Percentiles rank a stretch among this genome's conserved stretches.
Evolutionary conservation across 1,140 invertebrate species (phyloP).

Genomic region (Rhyacophila brunnea): DNA sequence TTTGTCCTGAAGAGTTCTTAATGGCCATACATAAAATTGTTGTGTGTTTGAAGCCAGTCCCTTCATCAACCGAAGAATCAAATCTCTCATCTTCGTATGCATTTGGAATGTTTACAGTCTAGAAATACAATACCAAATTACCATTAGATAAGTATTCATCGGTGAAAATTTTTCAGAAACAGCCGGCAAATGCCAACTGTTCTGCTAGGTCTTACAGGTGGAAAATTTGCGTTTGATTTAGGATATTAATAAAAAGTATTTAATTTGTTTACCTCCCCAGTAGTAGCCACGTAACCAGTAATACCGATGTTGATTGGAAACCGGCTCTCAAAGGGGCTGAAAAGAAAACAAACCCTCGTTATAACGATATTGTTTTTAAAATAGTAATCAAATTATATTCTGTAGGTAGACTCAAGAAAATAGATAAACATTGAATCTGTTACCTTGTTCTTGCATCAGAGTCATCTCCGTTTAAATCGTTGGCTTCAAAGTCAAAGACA

Average conservation of each 20-base stretch:
- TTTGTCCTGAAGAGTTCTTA: conserved; percentile 82
- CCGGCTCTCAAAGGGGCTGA: conserved; percentile 81
- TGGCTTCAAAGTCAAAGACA: conserved; percentile 88
- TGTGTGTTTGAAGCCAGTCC: conserved; percentile 74
- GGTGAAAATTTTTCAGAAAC: too few species aligned
- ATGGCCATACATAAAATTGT: conserved; percentile 92
- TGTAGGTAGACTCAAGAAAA: too few species aligned
- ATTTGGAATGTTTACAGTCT: conserved; percentile 86
- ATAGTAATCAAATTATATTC: too few species aligned
- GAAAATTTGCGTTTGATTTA: too few species aligned
- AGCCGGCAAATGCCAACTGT: too few species aligned
- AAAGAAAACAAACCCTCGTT: conserved; percentile 43
- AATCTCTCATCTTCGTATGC: conserved; percentile 91
- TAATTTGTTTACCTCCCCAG: conserved; percentile 75
- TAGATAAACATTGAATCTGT: too few species aligned
- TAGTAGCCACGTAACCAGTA: conserved; percentile 93
- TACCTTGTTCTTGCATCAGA: conserved; percentile 73
- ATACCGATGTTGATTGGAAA: conserved; percentile 97
- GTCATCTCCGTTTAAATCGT: conserved; percentile 72
- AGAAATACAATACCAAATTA: conserved; percentile 17
- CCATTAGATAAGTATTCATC: too few species aligned
- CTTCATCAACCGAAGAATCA: conserved; percentile 81
- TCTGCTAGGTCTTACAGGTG: too few species aligned
- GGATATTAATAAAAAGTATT: neutral
- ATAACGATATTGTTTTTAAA: too few species aligned